Evolutionary conservation across 2,113 vertebrate species (phyloP), one percentile per base, ranked within the genome.

Genomic region (Cyrtonyx montezumae): DNA sequence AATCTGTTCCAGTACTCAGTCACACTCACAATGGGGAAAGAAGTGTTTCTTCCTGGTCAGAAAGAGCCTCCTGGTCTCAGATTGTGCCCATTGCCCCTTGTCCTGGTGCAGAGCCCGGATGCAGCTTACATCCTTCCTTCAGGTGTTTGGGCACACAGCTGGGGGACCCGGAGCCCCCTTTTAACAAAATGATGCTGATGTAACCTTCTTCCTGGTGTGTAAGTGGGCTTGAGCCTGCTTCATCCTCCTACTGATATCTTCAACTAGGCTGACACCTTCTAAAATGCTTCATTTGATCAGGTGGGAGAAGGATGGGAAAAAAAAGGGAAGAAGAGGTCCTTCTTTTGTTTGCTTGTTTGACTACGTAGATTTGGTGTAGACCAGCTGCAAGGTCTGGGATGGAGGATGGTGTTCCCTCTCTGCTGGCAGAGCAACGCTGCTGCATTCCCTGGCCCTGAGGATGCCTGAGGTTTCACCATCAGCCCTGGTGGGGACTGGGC

Each of bases 371-470:
- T 40, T 40, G 40, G 40, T 40, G 40, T 66, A 17, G 7, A 74
- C 15, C 20, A 70, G 32, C 21, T 4, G 2, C 22, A 37, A 49
- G 59, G 19, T n/a, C 34, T n/a, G 63, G 70, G 58, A 51, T 58
- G 23, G 22, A 8, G 55, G 0, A 0, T 20, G 0, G 4, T 23
- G 49, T 45, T 28, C 5, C 32, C 15, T 73, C n/a, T 17, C 45
- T 6, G 1, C n/a, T 37, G 56, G 21, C 59, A 68, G 11, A 43
- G 84, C 73, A 73, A 14, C 65, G 78, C 56, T 78, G 7, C 49
- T 83, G 63, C 42, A 16, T n/a, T 66, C 48, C 67, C 43, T 2
- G 0, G 13, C 36, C 18, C 21, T 28, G 46, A 32, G 46, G n/a
- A 11, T 11, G 7, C 45, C 48, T 34, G 40, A 34, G 42, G 48